These are phyloP conservation scores for Callospermophilus lateralis DNA, from an alignment of 2,113 vertebrate species.

Conservation along the genomic window DNA sequence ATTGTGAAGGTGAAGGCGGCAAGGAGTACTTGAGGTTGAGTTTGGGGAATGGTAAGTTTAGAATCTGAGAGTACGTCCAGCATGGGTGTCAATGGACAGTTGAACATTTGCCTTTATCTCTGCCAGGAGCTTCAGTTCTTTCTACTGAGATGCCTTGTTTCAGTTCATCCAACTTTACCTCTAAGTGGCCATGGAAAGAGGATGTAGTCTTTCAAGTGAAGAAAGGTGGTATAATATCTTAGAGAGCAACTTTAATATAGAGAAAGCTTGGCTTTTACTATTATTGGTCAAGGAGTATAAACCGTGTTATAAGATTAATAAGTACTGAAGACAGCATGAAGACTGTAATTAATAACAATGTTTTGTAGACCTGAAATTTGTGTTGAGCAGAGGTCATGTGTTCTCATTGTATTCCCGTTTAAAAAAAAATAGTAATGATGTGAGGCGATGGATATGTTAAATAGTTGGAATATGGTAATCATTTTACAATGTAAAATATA, in stretches of 20 bases:
- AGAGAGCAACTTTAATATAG: neutral
- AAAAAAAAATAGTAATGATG: neutral
- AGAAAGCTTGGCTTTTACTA: neutral
- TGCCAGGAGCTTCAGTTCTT: neutral
- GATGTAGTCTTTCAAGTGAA: neutral
- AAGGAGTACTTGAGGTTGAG: neutral
- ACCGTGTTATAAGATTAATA: neutral
- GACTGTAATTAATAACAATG: neutral
- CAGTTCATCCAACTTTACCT: neutral
- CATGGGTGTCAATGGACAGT: neutral
- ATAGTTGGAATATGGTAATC: neutral
- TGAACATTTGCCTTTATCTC: neutral
- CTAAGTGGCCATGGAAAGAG: neutral
- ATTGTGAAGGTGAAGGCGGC: neutral
- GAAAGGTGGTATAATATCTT: neutral
- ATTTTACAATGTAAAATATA: neutral
- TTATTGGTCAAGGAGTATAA: neutral
- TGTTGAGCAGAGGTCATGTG: neutral
- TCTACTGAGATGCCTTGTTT: neutral
- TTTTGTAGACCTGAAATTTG: neutral
- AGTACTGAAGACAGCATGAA: neutral
- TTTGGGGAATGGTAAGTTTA: neutral
- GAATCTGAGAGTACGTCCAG: neutral
- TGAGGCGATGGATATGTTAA: neutral
- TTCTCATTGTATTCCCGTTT: neutral